Conservation (phyloP, 2,797 vertebrate genomes). For the Notoglanidium macrostoma region DNA sequence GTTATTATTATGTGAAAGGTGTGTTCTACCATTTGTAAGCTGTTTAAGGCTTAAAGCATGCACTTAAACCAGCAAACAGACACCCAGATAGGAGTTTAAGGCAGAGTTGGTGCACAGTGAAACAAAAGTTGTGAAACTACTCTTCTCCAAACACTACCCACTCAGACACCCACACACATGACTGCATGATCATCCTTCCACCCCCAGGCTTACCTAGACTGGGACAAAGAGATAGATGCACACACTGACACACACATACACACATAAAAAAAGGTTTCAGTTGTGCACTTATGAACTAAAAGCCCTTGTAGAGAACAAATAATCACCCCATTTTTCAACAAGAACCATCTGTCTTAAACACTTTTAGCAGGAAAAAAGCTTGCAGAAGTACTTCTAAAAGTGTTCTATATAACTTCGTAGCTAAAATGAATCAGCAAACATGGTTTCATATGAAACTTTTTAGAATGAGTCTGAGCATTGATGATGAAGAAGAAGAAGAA, state of each 20-base stretch:
- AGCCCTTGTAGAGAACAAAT: slow-evolving; percentile 32
- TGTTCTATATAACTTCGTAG: slow-evolving; percentile 8
- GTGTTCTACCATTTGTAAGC: not conserved
- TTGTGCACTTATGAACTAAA: slow-evolving; percentile 32
- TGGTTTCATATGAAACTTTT: not conserved
- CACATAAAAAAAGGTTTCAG: slow-evolving; percentile 24
- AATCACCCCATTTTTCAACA: slow-evolving; percentile 38
- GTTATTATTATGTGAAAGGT: not conserved
- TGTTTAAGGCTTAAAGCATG: not conserved
- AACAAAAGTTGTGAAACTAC: slow-evolving; percentile 31
- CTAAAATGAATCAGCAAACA: slow-evolving; percentile 3
- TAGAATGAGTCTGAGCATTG: not conserved
- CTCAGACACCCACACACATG: slow-evolving; percentile 45
- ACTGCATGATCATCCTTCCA: slow-evolving; percentile 31
- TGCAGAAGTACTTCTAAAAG: slow-evolving; percentile 20
- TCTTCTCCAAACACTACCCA: slow-evolving; percentile 44
- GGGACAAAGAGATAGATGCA: slow-evolving; percentile 20
- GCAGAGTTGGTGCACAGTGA: slow-evolving; percentile 25
- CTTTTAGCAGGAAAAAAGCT: slow-evolving; percentile 22
- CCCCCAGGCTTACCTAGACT: slow-evolving; percentile 45
- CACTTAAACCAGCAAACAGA: slow-evolving; percentile 10
- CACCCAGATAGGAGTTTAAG: not conserved
- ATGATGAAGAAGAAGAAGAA: not conserved
- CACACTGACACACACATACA: slow-evolving; percentile 25
- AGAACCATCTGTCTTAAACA: slow-evolving; percentile 33